Evolutionary conservation across 2,888 invertebrate species (phyloP), one percentile per base, ranked within the genome.

Genomic region (Clivina fossor): DNA sequence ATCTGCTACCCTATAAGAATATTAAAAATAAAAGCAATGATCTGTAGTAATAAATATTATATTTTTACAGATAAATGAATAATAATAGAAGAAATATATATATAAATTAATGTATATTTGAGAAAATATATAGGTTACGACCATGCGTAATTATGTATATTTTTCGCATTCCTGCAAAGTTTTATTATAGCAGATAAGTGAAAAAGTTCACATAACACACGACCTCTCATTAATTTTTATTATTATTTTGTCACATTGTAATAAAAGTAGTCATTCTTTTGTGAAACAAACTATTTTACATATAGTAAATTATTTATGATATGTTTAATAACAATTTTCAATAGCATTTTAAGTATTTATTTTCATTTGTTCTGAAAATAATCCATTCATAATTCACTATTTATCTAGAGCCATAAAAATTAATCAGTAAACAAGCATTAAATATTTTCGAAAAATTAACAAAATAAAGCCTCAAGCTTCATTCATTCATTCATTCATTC

Each of bases 161-260:
- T 35, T 35, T 35, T 18, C 35, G 18, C 35, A 35, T 35, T 35
- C 35, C 18, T 35, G 35, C 32, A 35, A 4, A 11, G 18, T 35
- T 35, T 35, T 16, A 35, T 35, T 35, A 35, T 35, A 9, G 13
- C 18, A 13, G 32, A 32, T 32, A 15, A 35, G n/a, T 35, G 16
- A 16, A 16, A 35, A 16, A 35, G 35, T 35, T 35, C 35, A 35
- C 15, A 18, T 9, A n/a, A n/a, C n/a, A n/a, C n/a, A n/a, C n/a
- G n/a, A n/a, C n/a, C n/a, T n/a, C n/a, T n/a, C n/a, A n/a, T 24
- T 24, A 24, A 24, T 24, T 24, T 24, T 24, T 24, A 7, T 7
- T 24, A 7, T 7, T 4, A 24, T 24, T 7, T 24, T 7, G 4
- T 9, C 4, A 24, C 26, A 24, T 7, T 24, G 26, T 24, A 24